Conservation (phyloP, 2,797 vertebrate genomes). For the Acanthiza pusilla region DNA sequence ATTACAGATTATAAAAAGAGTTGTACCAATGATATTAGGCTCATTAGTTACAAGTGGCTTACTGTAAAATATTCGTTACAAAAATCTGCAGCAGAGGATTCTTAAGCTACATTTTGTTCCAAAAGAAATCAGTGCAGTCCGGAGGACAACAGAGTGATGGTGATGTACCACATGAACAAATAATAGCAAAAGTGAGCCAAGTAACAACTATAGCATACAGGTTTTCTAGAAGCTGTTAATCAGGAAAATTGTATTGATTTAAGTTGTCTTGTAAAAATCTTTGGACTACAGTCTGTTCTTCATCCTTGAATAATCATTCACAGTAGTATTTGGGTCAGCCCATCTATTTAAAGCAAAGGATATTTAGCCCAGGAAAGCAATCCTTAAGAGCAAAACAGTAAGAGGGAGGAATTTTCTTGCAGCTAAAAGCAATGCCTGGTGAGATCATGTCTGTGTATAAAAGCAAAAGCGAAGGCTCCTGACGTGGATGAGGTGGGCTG, state of each 20-base stretch:
- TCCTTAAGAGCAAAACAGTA: background rate
- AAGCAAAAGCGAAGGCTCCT: background rate
- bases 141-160: background rate
- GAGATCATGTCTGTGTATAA: background rate
- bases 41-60: background rate
- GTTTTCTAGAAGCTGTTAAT: background rate
- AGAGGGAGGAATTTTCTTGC: background rate
- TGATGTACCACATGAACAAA: background rate
- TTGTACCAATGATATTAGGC: background rate
- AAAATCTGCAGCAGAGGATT: background rate
- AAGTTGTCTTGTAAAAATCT: background rate
- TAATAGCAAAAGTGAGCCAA: background rate
- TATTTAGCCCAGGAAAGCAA: background rate
- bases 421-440: background rate
- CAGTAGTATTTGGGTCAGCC: background rate
- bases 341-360: conserved; percentile 12
- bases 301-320: background rate
- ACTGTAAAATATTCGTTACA: background rate
- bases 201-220: background rate
- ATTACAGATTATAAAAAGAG: background rate
- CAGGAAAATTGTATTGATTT: background rate
- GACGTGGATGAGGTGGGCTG: background rate
- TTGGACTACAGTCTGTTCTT: background rate
- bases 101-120: background rate
- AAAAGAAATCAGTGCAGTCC: background rate